These are phyloP conservation scores for Hemitrygon akajei DNA, from an alignment of 2,797 vertebrate species.

Conservation along the genomic window DNA sequence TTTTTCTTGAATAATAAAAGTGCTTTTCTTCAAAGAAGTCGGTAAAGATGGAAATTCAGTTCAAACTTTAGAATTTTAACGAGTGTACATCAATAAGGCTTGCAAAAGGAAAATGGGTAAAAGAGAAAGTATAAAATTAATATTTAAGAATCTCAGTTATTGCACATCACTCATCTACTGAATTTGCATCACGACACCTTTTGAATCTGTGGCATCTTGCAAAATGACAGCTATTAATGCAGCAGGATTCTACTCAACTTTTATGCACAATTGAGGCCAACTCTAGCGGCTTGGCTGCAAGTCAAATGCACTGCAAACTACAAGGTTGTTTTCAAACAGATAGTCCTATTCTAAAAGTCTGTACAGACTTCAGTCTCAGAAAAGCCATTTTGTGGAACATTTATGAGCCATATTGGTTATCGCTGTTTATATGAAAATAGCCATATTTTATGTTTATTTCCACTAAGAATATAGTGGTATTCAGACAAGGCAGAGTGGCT, in stretches of 20 bases:
- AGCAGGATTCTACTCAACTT: conserved; percentile 27
- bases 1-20: conserved; percentile 32
- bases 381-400: conserved; percentile 28
- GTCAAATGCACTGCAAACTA: conserved; percentile 30
- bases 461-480: conserved; percentile 8
- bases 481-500: conserved; percentile 26
- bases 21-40: conserved; percentile 27
- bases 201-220: conserved; percentile 36
- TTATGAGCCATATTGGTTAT: conserved; percentile 23
- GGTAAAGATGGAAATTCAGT: conserved; percentile 24
- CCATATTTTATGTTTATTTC: conserved; percentile 11
- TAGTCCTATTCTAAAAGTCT: conserved; percentile 16
- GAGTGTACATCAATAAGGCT: conserved; percentile 10
- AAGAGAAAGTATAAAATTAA: neutral
- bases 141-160: conserved; percentile 31
- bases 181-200: conserved; percentile 30
- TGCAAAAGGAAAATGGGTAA: neutral
- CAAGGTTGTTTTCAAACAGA: conserved; percentile 27
- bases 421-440: conserved; percentile 27
- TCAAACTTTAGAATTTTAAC: conserved; percentile 21
- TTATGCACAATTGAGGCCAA: conserved; percentile 20
- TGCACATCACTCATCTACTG: conserved; percentile 34
- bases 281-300: conserved; percentile 6
- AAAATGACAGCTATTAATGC: conserved; percentile 30
- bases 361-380: conserved; percentile 24